Base-by-base conservation (phyloP, 2,113 vertebrate species). In the Grammomys dolichurus region DNA sequence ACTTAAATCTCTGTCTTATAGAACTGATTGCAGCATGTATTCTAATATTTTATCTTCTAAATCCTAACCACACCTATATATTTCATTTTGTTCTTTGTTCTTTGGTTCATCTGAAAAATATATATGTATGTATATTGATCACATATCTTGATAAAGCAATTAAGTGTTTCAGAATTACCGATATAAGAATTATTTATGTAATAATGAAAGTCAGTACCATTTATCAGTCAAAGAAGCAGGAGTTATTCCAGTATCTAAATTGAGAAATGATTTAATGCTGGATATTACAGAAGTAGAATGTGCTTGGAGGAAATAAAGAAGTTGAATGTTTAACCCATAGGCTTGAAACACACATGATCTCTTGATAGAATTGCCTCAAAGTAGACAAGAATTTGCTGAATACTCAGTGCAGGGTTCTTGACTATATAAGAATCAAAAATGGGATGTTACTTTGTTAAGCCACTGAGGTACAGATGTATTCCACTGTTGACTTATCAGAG, bases 201-300 rank as follows among this genome's bases (percentile, higher is more conserved):
- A n/a, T 65, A 31, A 76, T 63, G 46, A 89, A 87, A 60, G 8
- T 87, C 78, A 94, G 46, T 16, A 60, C 75, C 36, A 36, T 87
- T 94, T 56, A 54, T 95, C 85, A 94, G 36, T 36, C 82, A 51
- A 58, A 28, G 43, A 85, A 80, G 72, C 36, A 43, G 8, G 56
- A 93, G 46, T 24, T 1, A 67, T 54, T 88, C 4, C 13, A 69
- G 67, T 69, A 87, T 48, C 90, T 96, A 93, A 90, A 95, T 97
- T 89, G 75, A 67, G 72, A 80, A 75, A 51, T 81, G 10, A 81
- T 63, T 73, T 70, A 76, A 63, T 75, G 43, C 7, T 46, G 56
- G 28, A 17, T 9, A 54, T 48, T 92, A 84, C 22, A 84, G 63
- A 48, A 54, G 28, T n/a, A 19, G 17, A 69, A 51, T 14, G 19